Conservation (phyloP, 2,888 invertebrate genomes). For the Nomada flava region DNA sequence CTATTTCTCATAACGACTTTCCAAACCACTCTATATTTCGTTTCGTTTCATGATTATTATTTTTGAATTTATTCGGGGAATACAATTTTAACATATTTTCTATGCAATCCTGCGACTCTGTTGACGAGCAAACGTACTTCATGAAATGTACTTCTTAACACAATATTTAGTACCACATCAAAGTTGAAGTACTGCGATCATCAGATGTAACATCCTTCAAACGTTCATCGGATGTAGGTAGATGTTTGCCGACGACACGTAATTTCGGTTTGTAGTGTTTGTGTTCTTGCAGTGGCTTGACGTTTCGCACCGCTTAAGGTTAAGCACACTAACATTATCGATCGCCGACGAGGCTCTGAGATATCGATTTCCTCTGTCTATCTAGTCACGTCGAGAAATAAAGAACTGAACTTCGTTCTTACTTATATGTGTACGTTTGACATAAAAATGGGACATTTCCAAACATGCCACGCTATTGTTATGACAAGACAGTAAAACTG, state of each 20-base stretch:
- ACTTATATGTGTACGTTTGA: too few relatives aligned
- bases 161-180: constrained; percentile 3
- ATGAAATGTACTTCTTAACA: neutral
- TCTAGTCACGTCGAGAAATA: neutral
- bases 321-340: constrained; percentile 34
- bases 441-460: too few relatives aligned
- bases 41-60: neutral
- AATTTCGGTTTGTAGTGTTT: constrained; percentile 66
- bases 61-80: neutral
- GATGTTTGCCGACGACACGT: constrained; percentile 54
- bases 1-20: too few relatives aligned
- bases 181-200: constrained; percentile 13
- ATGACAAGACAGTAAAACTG: too few relatives aligned
- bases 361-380: constrained; percentile 18
- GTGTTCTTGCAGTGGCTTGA: constrained; percentile 35
- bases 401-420: neutral
- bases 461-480: too few relatives aligned
- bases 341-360: constrained; percentile 6
- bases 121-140: neutral
- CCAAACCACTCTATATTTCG: neutral
- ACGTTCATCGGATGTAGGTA: constrained; percentile 15
- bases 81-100: neutral
- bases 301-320: constrained; percentile 35
- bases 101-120: neutral
- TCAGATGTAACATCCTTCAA: constrained; percentile 20